Evolutionary conservation across 2,797 vertebrate species (phyloP).

Genomic region (Aulostomus chinensis): DNA sequence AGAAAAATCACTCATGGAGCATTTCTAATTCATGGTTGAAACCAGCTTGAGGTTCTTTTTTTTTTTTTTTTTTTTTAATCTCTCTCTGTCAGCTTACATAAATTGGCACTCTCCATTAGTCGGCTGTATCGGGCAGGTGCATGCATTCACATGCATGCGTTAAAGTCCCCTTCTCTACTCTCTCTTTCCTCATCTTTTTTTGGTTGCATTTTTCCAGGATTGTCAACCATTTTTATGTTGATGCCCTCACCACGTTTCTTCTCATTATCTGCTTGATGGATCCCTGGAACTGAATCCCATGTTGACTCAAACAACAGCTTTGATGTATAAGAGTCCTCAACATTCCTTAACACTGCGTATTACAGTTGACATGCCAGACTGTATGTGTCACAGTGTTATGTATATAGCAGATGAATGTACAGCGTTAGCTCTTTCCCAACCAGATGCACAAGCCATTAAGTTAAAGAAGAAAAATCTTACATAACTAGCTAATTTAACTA

Average conservation of each 20-base stretch:
- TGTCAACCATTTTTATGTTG: conserved; percentile 23
- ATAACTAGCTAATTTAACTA: no score
- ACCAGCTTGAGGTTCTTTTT: conserved; percentile 4
- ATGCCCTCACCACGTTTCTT: conserved; percentile 18
- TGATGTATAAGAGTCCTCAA: no score
- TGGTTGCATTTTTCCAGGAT: conserved; percentile 30
- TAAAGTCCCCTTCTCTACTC: background rate
- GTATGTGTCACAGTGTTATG: no score
- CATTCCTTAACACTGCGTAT: no score
- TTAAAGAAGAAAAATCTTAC: no score
- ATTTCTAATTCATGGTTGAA: conserved; percentile 17
- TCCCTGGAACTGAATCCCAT: conserved; percentile 39
- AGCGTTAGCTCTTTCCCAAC: no score
- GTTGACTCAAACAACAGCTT: conserved; percentile 44
- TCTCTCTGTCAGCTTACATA: conserved; percentile 6
- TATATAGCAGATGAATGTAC: no score
- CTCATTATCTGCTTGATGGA: conserved; percentile 39
- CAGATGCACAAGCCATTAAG: no score
- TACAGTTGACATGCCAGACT: no score
- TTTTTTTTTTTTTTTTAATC: conserved; percentile 14
- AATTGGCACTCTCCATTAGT: conserved; percentile 38
- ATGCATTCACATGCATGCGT: conserved; percentile 39
- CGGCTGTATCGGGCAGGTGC: conserved; percentile 42
- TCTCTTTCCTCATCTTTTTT: no score
- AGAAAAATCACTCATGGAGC: conserved; percentile 8